Evolutionary conservation across 2,797 vertebrate genomes (phyloP), one percentile per base, ranked within the genome.

Genomic region (Mus minutoides): DNA sequence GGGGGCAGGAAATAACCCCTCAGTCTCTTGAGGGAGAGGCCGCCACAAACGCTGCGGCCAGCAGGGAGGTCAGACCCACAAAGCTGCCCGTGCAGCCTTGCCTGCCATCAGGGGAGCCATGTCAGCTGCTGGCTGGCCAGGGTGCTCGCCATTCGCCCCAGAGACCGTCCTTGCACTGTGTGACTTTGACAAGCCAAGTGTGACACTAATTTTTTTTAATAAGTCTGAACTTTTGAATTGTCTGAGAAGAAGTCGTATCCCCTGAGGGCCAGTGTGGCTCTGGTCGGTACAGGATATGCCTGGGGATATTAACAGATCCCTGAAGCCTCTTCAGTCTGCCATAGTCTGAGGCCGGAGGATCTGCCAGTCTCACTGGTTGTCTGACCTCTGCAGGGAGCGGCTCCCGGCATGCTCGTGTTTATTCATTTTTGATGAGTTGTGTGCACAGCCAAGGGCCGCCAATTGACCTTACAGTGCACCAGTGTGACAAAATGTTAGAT

Each of bases 351-450:
- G 92, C 58, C 8, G 8, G 14, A 31, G 94, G 96, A 90, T 96
- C 96, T 80, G 2, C 94, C 31, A 2, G 49, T 96, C 96, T 94
- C 91, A 84, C 91, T 92, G 58, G 21, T 24, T 16, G 43, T 12
- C 0, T 89, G 89, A 94, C 96, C 94, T 97, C 88, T 54, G 58
- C 46, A 92, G 91, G 54, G 58, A 95, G 52, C 54, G 0, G 26
- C n/a, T 4, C 67, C 91, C 83, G n/a, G 83, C 10, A 21, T 6
- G 37, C 85, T 96, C 91, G 43, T 95, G 96, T 97, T 97, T 97
- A 97, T 97, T 98, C 97, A 94, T 96, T 95, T 95, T 91, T 76
- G 85, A 86, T 34, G 93, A 95, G 91, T 93, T 90, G 26, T 0
- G 19, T 13, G 90, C 1, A 0, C 11, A 88, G 93, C 96, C 95